Evolutionary conservation across 2,888 invertebrate genomes (phyloP), one percentile per base, ranked within the genome.

Genomic region (Caenorhabditis sp.): DNA sequence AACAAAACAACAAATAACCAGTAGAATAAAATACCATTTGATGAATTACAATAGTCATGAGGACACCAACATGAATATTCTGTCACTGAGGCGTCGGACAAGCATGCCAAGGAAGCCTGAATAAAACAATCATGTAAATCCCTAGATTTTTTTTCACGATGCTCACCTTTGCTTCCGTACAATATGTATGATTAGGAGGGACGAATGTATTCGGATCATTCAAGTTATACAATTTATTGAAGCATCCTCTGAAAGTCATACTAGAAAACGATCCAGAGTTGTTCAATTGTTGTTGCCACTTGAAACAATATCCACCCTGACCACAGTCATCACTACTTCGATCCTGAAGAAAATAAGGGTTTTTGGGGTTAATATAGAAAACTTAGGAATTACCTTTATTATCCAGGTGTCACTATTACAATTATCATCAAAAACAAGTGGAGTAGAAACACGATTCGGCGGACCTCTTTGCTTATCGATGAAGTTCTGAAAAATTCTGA

Each of bases 231-330:
- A 82, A 63, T 26, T 77, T 70, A 43, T 77, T 70, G 67, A 84
- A 84, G 66, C 86, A 86, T 20, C 83, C 86, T 3, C 86, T 80
- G 56, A 86, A 84, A 5, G 85, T 86, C 79, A 87, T 80, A 14
- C 77, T 77, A 12, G 86, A 82, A 26, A 70, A 74, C 12, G 81
- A 75, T 1, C 84, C 83, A 10, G 84, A 82, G 62, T 86, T 87
- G 65, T 86, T 87, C 4, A 86, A 59, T 27, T 67, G 68, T 69
- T 86, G 85, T 20, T 80, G 79, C 86, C 86, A 86, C 73, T 86
- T 86, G 67, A 81, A 84, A 70, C 86, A 86, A 1, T 72, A 70
- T 2, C 67, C 67, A 38, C 59, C 65, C 4, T 80, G 70, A 25
- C 82, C 81, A 70, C 86, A 86, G n/a, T 86, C 85, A 31, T 83